phyloP scores from a whole-genome alignment of 2,113 vertebrate genomes.

The Paedocypris sp. region DNA sequence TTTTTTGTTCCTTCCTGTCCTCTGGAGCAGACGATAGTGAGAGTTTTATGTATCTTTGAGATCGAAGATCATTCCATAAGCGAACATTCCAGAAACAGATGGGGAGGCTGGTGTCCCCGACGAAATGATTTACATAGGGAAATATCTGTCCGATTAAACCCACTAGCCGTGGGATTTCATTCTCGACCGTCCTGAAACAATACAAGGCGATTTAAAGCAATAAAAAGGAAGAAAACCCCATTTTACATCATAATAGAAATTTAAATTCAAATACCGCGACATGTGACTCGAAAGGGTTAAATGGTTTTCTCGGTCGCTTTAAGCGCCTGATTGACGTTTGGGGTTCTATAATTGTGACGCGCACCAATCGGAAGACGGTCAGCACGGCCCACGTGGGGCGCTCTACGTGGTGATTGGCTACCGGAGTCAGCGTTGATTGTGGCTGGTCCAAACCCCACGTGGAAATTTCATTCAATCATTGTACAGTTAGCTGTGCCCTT shows the following conservation, averaged over 20 bases:
- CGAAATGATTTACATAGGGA: background rate
- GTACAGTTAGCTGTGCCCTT: constrained; percentile 47
- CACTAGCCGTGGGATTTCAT: background rate
- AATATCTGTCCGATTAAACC: background rate
- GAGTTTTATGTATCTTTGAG: background rate
- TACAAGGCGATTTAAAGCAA: background rate
- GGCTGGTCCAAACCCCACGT: constrained; percentile 64
- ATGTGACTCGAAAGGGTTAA: constrained; percentile 56
- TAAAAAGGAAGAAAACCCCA: background rate
- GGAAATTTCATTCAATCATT: constrained; percentile 70
- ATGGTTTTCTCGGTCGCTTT: constrained; percentile 31
- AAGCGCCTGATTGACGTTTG: constrained; percentile 56
- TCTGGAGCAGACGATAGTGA: background rate
- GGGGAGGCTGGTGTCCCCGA: background rate
- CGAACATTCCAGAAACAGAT: background rate
- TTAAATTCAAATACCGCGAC: constrained; percentile 5
- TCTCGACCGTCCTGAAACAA: background rate
- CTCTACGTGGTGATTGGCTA: constrained; percentile 46
- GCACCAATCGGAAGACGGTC: constrained; percentile 53
- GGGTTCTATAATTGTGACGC: constrained; percentile 26
- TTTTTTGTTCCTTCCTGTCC: background rate
- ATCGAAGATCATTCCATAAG: background rate
- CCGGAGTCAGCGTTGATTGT: constrained; percentile 51
- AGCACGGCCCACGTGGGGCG: constrained; percentile 58
- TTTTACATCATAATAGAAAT: constrained; percentile 12